Percentiles rank a stretch among this genome's conserved stretches.
Evolutionary conservation across 2,113 vertebrate genomes (phyloP).

Genomic region (Myotis davidii): DNA sequence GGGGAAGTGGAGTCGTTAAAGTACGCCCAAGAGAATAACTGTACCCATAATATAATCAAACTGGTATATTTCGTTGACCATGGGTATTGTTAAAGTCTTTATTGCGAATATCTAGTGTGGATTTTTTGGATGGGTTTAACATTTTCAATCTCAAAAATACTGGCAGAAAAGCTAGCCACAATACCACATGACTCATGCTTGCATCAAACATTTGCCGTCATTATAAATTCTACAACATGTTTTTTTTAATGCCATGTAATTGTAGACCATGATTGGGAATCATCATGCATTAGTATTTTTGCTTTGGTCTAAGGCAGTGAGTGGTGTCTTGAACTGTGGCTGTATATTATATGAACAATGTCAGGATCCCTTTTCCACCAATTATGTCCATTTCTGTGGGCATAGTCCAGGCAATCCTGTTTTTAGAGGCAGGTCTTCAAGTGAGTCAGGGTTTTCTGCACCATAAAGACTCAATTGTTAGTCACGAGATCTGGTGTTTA

Average conservation of each 20-base stretch:
- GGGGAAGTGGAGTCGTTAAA: slow-evolving; percentile 4
- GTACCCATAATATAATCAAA: not conserved
- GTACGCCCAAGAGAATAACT: not conserved
- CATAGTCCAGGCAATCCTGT: not conserved
- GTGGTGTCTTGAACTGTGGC: not conserved
- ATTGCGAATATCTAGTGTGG: not conserved
- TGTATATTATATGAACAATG: not conserved
- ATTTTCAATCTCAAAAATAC: not conserved
- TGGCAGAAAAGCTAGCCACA: not conserved
- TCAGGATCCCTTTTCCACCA: not conserved
- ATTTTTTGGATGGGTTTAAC: slow-evolving; percentile 2
- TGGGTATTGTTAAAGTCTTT: not conserved
- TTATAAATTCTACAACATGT: not conserved
- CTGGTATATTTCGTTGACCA: not conserved
- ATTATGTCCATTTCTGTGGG: not conserved
- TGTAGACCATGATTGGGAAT: slow-evolving; percentile 19
- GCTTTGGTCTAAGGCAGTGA: not conserved
- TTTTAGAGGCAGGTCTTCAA: slow-evolving; percentile 3
- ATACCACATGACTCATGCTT: not conserved
- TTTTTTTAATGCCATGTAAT: not conserved
- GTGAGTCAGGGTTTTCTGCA: not conserved
- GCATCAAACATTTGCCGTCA: not conserved
- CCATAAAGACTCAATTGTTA: not conserved
- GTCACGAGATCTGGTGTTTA: not conserved
- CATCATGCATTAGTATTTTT: not conserved